These are phyloP conservation scores for Pseudomyrmex concolor DNA, from an alignment of 1,140 invertebrate species.

Conservation along the genomic window DNA sequence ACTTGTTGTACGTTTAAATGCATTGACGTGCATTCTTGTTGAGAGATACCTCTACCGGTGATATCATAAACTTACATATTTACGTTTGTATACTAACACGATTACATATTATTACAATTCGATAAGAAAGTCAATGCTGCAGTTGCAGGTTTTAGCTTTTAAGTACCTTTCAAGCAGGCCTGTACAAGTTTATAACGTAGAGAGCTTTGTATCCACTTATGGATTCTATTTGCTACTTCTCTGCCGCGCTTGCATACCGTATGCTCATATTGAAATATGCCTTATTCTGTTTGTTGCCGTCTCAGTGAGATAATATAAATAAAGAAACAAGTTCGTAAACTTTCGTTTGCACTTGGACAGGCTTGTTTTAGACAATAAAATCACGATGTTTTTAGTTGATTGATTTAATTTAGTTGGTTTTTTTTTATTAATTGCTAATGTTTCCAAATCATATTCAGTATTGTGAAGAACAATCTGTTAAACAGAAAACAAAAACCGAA, in stretches of 20 bases:
- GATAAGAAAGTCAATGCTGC: slow-evolving; percentile 10
- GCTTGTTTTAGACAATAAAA: slow-evolving; percentile 21
- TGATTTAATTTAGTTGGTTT: not conserved
- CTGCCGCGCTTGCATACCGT: too few species aligned
- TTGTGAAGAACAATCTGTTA: not conserved
- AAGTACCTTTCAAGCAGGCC: too few species aligned
- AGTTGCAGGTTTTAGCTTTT: not conserved
- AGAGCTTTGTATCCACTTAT: too few species aligned
- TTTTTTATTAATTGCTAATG: not conserved
- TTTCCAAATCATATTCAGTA: not conserved
- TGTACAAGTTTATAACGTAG: too few species aligned
- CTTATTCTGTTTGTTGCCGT: too few species aligned
- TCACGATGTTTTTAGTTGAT: not conserved
- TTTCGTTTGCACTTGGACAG: too few species aligned
- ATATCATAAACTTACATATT: slow-evolving; percentile 32
- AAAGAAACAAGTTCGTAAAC: too few species aligned
- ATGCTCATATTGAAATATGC: too few species aligned
- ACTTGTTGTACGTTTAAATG: not conserved
- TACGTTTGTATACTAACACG: not conserved
- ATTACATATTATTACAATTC: slow-evolving; percentile 5
- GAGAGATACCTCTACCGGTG: slow-evolving; percentile 2
- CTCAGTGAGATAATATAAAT: too few species aligned
- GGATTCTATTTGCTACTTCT: too few species aligned
- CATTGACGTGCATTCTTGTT: not conserved
- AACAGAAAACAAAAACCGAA: too few species aligned